Percentiles rank a stretch among this genome's conserved stretches.
phyloP scores from a whole-genome alignment of 2,113 vertebrate species.

The Thamnaconus septentrionalis region DNA sequence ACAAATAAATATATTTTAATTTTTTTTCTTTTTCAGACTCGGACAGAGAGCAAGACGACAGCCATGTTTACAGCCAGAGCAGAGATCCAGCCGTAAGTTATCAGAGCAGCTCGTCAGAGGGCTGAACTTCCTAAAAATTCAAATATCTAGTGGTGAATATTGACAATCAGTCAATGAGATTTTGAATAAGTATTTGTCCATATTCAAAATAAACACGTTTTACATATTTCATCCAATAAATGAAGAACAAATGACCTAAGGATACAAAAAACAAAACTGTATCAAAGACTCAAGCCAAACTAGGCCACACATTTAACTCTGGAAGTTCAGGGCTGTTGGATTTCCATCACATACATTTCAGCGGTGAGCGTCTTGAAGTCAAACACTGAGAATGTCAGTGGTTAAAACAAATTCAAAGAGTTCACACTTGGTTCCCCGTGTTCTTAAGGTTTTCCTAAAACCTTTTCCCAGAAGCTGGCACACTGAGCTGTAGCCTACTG shows the following conservation, averaged over 20 bases:
- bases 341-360: no score
- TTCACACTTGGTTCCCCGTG: not conserved
- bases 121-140: not conserved
- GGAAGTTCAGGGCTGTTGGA: no score
- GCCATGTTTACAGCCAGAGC: constrained; percentile 64
- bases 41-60: constrained; percentile 72
- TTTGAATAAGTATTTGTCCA: not conserved
- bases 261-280: no score
- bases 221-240: no score
- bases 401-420: constrained; percentile 4
- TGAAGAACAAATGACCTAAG: no score
- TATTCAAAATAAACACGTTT: not conserved
- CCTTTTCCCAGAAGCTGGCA: not conserved
- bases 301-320: no score
- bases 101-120: not conserved
- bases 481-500: not conserved
- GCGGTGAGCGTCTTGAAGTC: not conserved
- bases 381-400: constrained; percentile 4
- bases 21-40: constrained; percentile 65
- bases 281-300: no score
- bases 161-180: not conserved
- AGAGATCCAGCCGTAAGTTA: constrained; percentile 71
- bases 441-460: not conserved
- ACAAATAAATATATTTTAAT: not conserved
- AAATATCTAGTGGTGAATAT: not conserved